phyloP scores from a whole-genome alignment of 2,888 invertebrate genomes.

The Zaprionus obscuricornis region DNA sequence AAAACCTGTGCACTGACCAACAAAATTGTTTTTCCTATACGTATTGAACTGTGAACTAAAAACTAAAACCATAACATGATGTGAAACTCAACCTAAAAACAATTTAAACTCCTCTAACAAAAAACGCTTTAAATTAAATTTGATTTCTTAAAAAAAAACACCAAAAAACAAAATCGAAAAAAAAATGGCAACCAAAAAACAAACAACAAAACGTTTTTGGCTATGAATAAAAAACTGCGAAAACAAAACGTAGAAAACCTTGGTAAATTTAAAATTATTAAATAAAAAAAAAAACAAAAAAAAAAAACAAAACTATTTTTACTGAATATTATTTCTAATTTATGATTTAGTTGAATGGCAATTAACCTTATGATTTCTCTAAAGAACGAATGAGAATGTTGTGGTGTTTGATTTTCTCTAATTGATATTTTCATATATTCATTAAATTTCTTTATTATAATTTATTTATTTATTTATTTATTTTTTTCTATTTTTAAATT shows the following conservation, averaged over 20 bases:
- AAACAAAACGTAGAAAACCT: constrained; percentile 80
- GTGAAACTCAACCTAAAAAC: constrained; percentile 57
- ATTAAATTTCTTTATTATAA: not conserved
- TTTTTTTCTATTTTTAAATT: constrained; percentile 1
- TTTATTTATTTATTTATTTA: not conserved
- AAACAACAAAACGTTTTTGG: constrained; percentile 55
- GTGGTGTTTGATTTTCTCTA: constrained; percentile 9
- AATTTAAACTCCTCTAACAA: constrained; percentile 49
- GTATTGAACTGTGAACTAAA: constrained; percentile 59
- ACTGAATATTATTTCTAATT: constrained; percentile 32
- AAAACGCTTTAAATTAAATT: constrained; percentile 59
- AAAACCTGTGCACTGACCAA: constrained; percentile 54
- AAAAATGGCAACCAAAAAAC: constrained; percentile 41
- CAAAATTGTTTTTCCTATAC: constrained; percentile 46
- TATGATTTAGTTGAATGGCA: constrained; percentile 52
- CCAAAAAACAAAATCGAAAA: constrained; percentile 26
- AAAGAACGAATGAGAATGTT: constrained; percentile 46
- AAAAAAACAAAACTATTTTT: too few relatives aligned
- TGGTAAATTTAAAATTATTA: constrained; percentile 74
- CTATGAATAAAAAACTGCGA: constrained; percentile 45
- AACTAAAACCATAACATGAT: constrained; percentile 41
- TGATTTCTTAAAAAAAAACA: constrained; percentile 57
- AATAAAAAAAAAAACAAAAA: too few relatives aligned
- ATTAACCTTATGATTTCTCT: constrained; percentile 20
- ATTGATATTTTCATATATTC: not conserved